Evolutionary conservation across 1,140 invertebrate species (phyloP).

Genomic region (Limonius californicus): DNA sequence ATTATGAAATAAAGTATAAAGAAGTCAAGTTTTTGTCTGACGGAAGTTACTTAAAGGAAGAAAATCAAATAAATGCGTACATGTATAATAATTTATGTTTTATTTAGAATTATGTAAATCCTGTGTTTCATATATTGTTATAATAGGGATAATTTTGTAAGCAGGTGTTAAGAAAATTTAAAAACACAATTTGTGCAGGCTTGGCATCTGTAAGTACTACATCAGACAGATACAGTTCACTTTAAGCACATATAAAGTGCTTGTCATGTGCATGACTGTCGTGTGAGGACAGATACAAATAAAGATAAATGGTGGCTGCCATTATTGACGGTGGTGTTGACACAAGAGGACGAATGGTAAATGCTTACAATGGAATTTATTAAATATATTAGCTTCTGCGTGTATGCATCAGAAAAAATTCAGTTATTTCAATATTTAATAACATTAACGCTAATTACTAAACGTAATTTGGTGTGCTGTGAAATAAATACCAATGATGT

Average conservation of each 20-base stretch:
- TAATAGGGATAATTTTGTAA: too few relatives aligned
- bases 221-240: conserved; percentile 5
- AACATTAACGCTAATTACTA: not conserved
- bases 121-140: too few relatives aligned
- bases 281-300: conserved; percentile 12
- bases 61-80: too few relatives aligned
- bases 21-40: too few relatives aligned
- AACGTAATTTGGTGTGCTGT: not conserved
- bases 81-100: too few relatives aligned
- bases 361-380: conserved; percentile 7
- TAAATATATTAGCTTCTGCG: not conserved
- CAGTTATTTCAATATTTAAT: not conserved
- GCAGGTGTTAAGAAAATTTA: too few relatives aligned
- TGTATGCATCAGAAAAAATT: not conserved
- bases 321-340: conserved; percentile 9
- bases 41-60: too few relatives aligned
- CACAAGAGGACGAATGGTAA: conserved; percentile 1
- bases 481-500: not conserved
- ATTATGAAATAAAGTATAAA: too few relatives aligned
- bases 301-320: conserved; percentile 7
- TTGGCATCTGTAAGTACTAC: too few relatives aligned
- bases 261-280: conserved; percentile 10
- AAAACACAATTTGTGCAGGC: too few relatives aligned
- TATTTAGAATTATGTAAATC: too few relatives aligned
- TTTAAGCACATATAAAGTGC: conserved; percentile 8